A percentile compares a stretch with the other conserved stretches of the same genome.
Conservation (phyloP, 2,888 invertebrate genomes). For the Trichacis sp. region DNA sequence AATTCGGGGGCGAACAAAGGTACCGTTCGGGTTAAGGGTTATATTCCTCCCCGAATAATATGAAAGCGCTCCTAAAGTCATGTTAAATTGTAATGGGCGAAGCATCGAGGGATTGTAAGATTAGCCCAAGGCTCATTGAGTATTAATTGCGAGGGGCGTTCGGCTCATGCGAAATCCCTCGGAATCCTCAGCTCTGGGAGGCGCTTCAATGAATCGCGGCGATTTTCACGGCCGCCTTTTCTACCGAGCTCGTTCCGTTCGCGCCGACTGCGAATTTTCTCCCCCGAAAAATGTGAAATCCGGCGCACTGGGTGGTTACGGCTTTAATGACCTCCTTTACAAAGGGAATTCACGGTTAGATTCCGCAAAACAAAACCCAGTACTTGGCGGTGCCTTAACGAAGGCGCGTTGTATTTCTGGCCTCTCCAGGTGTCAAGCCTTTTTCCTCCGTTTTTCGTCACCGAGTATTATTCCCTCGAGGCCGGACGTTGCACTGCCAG, state of each 20-base stretch:
- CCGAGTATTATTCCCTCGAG: background rate
- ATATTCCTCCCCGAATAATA: conserved; percentile 7
- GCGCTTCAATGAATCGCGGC: conserved; percentile 35
- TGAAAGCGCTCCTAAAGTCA: conserved; percentile 12
- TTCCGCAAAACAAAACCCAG: conserved; percentile 36
- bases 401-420: conserved; percentile 1
- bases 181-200: conserved; percentile 18
- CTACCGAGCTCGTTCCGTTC: conserved; percentile 43
- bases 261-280: conserved; percentile 22
- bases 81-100: conserved; percentile 18
- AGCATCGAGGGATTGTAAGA: conserved; percentile 31
- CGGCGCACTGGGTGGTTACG: conserved; percentile 46
- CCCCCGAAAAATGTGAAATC: conserved; percentile 46
- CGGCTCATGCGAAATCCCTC: conserved; percentile 26
- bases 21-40: background rate
- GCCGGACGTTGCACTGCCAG: background rate
- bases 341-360: conserved; percentile 56
- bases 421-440: conserved; percentile 3
- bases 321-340: conserved; percentile 57
- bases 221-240: conserved; percentile 42
- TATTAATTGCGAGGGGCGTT: conserved; percentile 45
- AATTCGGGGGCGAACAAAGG: background rate
- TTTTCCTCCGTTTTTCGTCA: background rate
- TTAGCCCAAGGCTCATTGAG: conserved; percentile 47
- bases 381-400: conserved; percentile 21